Conservation (phyloP, 2,888 invertebrate genomes). For the Volucella bombylans region DNA sequence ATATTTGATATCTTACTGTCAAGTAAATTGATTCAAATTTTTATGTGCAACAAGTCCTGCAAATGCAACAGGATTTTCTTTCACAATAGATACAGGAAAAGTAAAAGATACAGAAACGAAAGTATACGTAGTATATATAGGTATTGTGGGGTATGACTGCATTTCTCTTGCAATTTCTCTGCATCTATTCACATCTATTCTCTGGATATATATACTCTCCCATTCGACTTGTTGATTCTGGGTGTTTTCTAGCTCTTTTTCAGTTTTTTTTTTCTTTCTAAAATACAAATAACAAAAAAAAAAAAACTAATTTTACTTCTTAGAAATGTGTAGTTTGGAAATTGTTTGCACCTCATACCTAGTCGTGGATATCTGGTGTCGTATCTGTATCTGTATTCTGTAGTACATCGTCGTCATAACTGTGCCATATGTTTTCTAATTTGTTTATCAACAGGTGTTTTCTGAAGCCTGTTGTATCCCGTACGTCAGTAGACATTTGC, state of each 20-base stretch:
- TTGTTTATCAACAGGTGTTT: slow-evolving; percentile 75
- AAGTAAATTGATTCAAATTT: not conserved
- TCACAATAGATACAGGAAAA: slow-evolving; percentile 35
- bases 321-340: slow-evolving; percentile 36
- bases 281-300: slow-evolving; percentile 3
- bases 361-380: no score
- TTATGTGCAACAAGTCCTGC: slow-evolving; percentile 63
- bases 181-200: slow-evolving; percentile 54
- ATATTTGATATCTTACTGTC: not conserved
- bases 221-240: slow-evolving; percentile 63
- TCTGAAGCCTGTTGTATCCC: slow-evolving; percentile 24
- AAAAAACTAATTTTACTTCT: slow-evolving; percentile 25
- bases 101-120: slow-evolving; percentile 45
- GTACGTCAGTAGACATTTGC: slow-evolving; percentile 10
- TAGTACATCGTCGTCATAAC: slow-evolving; percentile 15
- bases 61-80: slow-evolving; percentile 61
- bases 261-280: not conserved
- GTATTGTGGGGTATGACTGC: slow-evolving; percentile 28
- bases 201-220: slow-evolving; percentile 46
- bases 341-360: not conserved
- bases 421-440: slow-evolving; percentile 74
- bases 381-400: not conserved
- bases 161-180: slow-evolving; percentile 20
- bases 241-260: slow-evolving; percentile 7
- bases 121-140: slow-evolving; percentile 31